Percentiles rank a stretch among this genome's conserved stretches.
These are phyloP conservation scores for Drosophila birchii DNA, from an alignment of 2,888 invertebrate genomes.

Conservation along the genomic window DNA sequence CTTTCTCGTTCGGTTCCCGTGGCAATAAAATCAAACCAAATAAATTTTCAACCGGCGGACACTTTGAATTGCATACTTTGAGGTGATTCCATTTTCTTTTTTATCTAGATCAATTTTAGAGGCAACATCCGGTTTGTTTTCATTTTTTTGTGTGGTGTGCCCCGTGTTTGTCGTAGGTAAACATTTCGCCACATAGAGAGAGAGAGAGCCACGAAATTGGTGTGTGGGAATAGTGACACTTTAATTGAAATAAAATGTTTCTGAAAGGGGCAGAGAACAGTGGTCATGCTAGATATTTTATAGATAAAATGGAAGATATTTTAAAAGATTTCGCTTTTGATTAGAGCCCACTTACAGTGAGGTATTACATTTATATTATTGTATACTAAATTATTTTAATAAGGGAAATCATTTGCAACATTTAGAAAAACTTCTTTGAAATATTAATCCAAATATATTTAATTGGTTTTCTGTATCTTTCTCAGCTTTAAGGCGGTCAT, in stretches of 20 bases:
- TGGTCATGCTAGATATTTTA: neutral
- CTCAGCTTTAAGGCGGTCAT: neutral
- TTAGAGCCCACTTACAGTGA: neutral
- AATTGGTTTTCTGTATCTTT: neutral
- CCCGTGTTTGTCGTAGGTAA: slow-evolving; percentile 62
- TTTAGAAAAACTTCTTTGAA: neutral
- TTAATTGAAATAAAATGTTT: slow-evolving; percentile 77
- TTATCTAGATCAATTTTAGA: slow-evolving; percentile 66
- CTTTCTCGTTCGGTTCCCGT: neutral
- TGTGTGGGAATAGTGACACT: slow-evolving; percentile 45
- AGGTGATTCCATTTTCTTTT: slow-evolving; percentile 52
- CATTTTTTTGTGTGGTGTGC: slow-evolving; percentile 26
- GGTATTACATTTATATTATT: too few species aligned
- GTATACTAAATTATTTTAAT: neutral
- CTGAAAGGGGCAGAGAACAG: slow-evolving; percentile 25
- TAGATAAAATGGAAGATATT: neutral
- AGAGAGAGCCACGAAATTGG: slow-evolving; percentile 43
- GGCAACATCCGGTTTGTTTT: slow-evolving; percentile 4
- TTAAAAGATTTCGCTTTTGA: neutral
- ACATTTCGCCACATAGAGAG: slow-evolving; percentile 48
- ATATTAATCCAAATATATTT: neutral
- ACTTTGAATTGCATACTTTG: slow-evolving; percentile 55
- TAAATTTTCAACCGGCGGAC: slow-evolving; percentile 11
- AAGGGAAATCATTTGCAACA: rapidly evolving
- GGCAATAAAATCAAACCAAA: slow-evolving; percentile 25